Base-by-base conservation (phyloP, 2,797 vertebrate species). In the Melanotaenia boesemani region DNA sequence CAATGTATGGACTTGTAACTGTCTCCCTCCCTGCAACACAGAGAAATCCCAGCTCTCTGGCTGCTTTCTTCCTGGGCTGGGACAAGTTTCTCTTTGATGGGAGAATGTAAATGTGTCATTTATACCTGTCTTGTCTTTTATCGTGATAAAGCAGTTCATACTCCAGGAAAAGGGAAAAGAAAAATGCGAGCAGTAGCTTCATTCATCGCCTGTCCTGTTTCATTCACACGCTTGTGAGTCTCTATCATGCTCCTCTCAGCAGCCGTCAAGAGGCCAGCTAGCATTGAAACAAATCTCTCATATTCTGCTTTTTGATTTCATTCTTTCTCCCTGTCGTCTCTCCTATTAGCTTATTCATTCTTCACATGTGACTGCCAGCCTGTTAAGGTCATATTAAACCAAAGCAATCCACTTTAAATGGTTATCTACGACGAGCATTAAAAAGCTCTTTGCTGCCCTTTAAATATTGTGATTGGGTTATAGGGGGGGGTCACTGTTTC, bases 391-490 rank as follows among this genome's bases (percentile, higher is more conserved):
- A 94, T 94, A 94, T 95, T 95, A 95, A 95, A 94, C 91, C 90
- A 92, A 94, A 94, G 92, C 94, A 94, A 95, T 95, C 93, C 94
- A 94, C 93, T 95, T 95, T 95, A 95, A 95, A 95, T 94, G 93
- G 93, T 94, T 95, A 94, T 95, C 95, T 95, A 94, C 94, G 91
- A 93, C 84, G 92, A 86, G 90, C 93, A 94, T 95, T 96, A 95
- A 94, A 94, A 92, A 95, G 93, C 94, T 94, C 94, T 95, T 95
- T 95, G 94, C 94, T 95, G 93, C 92, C 94, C 94, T 96, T 95
- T 96, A 96, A 96, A 96, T 95, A 96, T 95, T 95, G 94, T 95
- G 94, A 95, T 94, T 97, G 95, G 96, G 95, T 95, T 94, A 94
- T 95, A 85, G 90, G 91, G 92, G 32, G 91, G 87, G 90, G 91